phyloP scores from a whole-genome alignment of 2,888 invertebrate genomes.

The Melieria omissa region DNA sequence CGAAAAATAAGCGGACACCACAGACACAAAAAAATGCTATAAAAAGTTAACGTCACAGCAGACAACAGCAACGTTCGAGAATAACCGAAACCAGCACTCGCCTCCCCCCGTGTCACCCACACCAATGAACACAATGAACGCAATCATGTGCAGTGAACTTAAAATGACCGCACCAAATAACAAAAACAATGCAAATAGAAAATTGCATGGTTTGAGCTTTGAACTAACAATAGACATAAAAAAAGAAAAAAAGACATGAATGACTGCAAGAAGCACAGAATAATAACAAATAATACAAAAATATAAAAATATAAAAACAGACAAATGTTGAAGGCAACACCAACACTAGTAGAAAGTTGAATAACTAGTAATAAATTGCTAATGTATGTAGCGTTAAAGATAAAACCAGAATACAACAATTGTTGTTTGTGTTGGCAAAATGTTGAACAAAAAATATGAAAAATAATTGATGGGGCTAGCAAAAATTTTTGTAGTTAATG shows the following conservation, averaged over 20 bases:
- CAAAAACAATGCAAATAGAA: constrained; percentile 24
- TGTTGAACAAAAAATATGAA: too few relatives aligned
- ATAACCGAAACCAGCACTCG: too few relatives aligned
- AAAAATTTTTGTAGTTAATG: too few relatives aligned
- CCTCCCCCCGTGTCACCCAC: too few relatives aligned
- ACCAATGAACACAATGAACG: constrained; percentile 29
- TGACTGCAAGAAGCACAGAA: too few relatives aligned
- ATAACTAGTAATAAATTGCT: neutral
- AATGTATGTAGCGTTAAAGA: neutral
- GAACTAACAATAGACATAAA: neutral
- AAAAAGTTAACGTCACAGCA: neutral
- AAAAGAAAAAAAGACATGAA: too few relatives aligned
- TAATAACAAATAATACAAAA: neutral
- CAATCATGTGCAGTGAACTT: constrained; percentile 45
- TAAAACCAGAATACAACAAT: neutral
- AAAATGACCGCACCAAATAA: constrained; percentile 36
- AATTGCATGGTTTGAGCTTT: constrained; percentile 13
- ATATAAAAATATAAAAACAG: neutral
- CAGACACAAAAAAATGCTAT: constrained; percentile 10
- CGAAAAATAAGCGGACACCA: neutral
- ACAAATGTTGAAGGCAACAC: neutral
- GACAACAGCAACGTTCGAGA: constrained; percentile 8
- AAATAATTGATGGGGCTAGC: too few relatives aligned
- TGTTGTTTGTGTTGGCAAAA: too few relatives aligned
- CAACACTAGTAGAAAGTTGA: neutral